Base-by-base conservation (phyloP, 2,113 vertebrate genomes). In the Callionymus lyra region DNA sequence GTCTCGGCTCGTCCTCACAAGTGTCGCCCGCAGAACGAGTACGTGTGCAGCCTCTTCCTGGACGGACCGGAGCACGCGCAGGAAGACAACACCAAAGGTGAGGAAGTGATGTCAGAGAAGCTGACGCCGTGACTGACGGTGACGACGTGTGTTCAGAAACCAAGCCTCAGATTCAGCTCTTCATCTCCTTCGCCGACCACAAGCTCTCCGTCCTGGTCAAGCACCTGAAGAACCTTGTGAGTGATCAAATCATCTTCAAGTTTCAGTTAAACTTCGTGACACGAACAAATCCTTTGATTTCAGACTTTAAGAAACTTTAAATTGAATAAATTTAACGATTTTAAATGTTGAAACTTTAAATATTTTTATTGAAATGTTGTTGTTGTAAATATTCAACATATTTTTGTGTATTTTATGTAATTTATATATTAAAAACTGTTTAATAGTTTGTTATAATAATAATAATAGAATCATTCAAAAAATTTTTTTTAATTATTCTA, bases 191-290 rank as follows among this genome's bases (percentile, higher is more conserved):
- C 0, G 55, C 81, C 17, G 59, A 72, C 38, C 6, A 3, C 0
- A 83, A 69, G 31, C 82, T 96, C 45, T 89, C 83, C 5, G 56
- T 94, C 41, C 65, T 91, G 56, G 79, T 93, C 41, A 92, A 93
- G 63, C 87, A 92, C 62, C 74, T 92, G 74, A 86, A 87, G 65
- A 90, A 91, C 53, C 65, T 93, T 6, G 90, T 92, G 53, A 92
- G 91, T 89, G 10, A 34, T 4, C 9, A 36, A 50, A 21, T 6
- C n/a, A n/a, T 1, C 15, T 1, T 1, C 4, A 15, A 2, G 12
- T 2, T 35, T 10, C 6, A 33, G 41, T 3, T n/a, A n/a, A n/a
- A n/a, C n/a, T n/a, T n/a, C n/a, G n/a, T n/a, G n/a, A n/a, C n/a
- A n/a, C n/a, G n/a, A n/a, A n/a, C n/a, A n/a, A n/a, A n/a, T n/a